These are phyloP conservation scores for Deladenus siricidicola DNA, from an alignment of 2,888 invertebrate species.

Conservation along the genomic window DNA sequence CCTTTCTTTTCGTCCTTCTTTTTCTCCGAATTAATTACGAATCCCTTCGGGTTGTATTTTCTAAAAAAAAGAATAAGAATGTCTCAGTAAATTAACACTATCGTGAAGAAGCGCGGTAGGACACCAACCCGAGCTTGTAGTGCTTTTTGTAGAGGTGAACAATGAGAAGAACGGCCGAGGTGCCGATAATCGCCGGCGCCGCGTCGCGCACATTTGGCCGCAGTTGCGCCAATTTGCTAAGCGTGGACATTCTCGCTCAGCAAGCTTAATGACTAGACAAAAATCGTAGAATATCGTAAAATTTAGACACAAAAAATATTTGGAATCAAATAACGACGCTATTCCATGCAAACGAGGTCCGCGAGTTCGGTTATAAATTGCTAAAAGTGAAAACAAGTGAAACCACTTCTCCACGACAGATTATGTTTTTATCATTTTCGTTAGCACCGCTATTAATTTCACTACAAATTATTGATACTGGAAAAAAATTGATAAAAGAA, in stretches of 20 bases:
- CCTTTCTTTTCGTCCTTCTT: slow-evolving; percentile 26
- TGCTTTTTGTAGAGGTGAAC: slow-evolving; percentile 24
- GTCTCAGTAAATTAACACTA: neutral
- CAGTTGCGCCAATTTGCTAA: neutral
- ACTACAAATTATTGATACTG: no score
- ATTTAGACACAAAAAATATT: neutral
- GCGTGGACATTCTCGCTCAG: neutral
- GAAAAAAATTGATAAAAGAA: no score
- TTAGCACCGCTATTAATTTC: no score
- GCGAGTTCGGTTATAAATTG: no score
- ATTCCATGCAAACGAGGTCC: no score
- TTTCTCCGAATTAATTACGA: slow-evolving; percentile 11
- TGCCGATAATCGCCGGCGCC: slow-evolving; percentile 27
- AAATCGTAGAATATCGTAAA: neutral
- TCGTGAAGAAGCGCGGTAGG: neutral
- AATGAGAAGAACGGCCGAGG: slow-evolving; percentile 21
- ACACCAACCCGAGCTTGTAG: slow-evolving; percentile 22
- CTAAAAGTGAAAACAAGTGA: no score
- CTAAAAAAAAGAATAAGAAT: slow-evolving; percentile 17
- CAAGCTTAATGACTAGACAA: neutral
- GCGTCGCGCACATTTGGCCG: slow-evolving; percentile 13
- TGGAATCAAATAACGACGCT: no score
- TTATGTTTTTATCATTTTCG: no score
- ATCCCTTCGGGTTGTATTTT: neutral
- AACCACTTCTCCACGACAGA: no score